Evolutionary conservation across 2,113 vertebrate genomes (phyloP).

Genomic region (Patagioenas fasciata): DNA sequence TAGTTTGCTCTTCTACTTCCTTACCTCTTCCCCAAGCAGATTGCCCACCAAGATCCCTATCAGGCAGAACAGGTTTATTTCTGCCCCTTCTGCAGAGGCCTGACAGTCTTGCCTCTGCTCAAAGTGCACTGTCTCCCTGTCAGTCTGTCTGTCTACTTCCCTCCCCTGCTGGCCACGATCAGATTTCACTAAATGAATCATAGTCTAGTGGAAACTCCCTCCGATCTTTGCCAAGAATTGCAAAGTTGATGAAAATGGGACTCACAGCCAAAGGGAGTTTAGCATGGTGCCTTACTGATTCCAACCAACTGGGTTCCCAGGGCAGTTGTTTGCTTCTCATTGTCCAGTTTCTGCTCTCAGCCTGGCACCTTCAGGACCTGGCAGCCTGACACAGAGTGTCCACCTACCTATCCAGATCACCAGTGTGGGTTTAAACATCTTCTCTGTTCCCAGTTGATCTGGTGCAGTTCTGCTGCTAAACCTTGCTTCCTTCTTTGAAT

Average conservation of each 20-base stretch:
- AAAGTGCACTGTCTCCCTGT: neutral
- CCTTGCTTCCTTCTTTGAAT: neutral
- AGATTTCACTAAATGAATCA: slow-evolving; percentile 72
- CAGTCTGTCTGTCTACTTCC: slow-evolving; percentile 40
- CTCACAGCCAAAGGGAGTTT: slow-evolving; percentile 27
- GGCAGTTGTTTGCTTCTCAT: slow-evolving; percentile 1
- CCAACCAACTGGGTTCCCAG: neutral
- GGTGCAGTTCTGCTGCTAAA: neutral
- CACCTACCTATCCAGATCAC: neutral
- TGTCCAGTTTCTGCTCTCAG: neutral
- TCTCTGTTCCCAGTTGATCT: neutral
- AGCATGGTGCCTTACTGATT: slow-evolving; percentile 34
- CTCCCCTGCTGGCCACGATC: slow-evolving; percentile 55
- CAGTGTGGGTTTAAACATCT: neutral
- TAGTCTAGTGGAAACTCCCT: slow-evolving; percentile 71
- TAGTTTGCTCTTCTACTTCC: slow-evolving; percentile 27
- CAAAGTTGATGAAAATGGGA: slow-evolving; percentile 66
- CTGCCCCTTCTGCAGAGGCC: slow-evolving; percentile 8
- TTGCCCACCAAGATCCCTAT: slow-evolving; percentile 41
- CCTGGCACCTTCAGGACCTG: neutral
- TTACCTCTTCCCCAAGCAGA: slow-evolving; percentile 11
- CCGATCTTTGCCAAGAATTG: slow-evolving; percentile 61
- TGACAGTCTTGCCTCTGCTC: slow-evolving; percentile 13
- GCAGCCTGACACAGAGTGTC: neutral
- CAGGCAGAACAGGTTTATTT: slow-evolving; percentile 35